phyloP scores from a whole-genome alignment of 2,888 invertebrate species.

The Caenorhabditis sulstoni region DNA sequence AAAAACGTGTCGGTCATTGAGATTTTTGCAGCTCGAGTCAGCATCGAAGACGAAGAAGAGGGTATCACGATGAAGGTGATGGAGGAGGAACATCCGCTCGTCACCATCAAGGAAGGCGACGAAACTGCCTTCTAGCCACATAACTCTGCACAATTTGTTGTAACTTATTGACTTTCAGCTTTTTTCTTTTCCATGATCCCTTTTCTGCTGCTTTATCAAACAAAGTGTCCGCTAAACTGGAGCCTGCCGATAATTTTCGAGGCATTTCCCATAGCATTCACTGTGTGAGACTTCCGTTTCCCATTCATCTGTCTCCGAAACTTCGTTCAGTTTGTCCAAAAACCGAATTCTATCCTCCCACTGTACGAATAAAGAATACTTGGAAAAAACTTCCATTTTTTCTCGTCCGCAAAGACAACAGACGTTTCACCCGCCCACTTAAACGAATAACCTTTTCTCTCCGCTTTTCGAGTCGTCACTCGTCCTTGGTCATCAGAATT shows the following conservation, averaged over 20 bases:
- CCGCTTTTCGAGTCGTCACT: slow-evolving; percentile 7
- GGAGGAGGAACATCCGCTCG: slow-evolving; percentile 59
- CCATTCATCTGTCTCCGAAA: no score
- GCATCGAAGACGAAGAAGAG: slow-evolving; percentile 54
- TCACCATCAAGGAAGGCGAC: slow-evolving; percentile 61
- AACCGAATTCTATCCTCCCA: no score
- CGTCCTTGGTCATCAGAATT: slow-evolving; percentile 47
- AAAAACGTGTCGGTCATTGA: no score
- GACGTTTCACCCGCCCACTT: slow-evolving; percentile 48
- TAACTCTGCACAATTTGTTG: neutral
- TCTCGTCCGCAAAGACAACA: slow-evolving; percentile 10
- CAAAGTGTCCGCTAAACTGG: neutral
- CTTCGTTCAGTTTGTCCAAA: no score
- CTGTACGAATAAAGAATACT: neutral
- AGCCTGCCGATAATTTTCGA: no score
- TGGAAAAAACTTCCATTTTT: neutral
- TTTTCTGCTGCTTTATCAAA: slow-evolving; percentile 30
- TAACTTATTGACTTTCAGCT: slow-evolving; percentile 10
- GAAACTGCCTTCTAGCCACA: slow-evolving; percentile 40
- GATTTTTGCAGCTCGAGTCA: slow-evolving; percentile 41
- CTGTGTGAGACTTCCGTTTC: no score
- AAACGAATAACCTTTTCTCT: slow-evolving; percentile 14
- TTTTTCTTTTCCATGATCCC: slow-evolving; percentile 1
- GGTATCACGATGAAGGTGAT: slow-evolving; percentile 50
- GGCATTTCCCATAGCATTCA: no score